Percentiles rank a stretch among this genome's conserved stretches.
Conservation (phyloP, 2,797 vertebrate species). For the Artibeus jamaicensis region DNA sequence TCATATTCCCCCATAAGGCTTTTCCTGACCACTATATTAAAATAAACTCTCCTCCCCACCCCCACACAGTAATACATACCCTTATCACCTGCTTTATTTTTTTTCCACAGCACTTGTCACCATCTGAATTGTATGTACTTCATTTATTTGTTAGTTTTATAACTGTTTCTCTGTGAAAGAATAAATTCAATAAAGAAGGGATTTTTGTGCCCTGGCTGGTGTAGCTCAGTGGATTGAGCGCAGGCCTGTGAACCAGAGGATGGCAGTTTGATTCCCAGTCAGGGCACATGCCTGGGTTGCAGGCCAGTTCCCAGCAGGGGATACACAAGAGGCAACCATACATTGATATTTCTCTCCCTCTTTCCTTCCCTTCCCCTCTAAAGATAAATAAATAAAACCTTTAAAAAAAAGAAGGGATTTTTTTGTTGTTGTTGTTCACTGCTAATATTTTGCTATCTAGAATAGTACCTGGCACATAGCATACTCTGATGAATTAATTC, state of each 20-base stretch:
- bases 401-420: not conserved
- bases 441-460: not conserved
- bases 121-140: not conserved
- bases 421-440: not conserved
- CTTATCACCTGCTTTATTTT: not conserved
- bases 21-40: not conserved
- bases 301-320: no score
- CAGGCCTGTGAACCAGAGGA: no score
- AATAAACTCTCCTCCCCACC: not conserved
- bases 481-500: not conserved
- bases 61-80: not conserved
- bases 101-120: not conserved
- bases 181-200: not conserved
- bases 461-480: not conserved
- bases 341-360: no score
- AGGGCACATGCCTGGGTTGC: no score
- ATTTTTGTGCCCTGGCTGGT: not conserved
- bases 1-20: not conserved
- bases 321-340: no score
- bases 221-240: no score
- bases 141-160: not conserved
- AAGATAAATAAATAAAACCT: no score
- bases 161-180: not conserved
- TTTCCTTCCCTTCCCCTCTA: no score
- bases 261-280: no score